Evolutionary conservation across 64 coral and sea anemone genomes (phyloP).

Genomic region (Pachyseris speciosa): DNA sequence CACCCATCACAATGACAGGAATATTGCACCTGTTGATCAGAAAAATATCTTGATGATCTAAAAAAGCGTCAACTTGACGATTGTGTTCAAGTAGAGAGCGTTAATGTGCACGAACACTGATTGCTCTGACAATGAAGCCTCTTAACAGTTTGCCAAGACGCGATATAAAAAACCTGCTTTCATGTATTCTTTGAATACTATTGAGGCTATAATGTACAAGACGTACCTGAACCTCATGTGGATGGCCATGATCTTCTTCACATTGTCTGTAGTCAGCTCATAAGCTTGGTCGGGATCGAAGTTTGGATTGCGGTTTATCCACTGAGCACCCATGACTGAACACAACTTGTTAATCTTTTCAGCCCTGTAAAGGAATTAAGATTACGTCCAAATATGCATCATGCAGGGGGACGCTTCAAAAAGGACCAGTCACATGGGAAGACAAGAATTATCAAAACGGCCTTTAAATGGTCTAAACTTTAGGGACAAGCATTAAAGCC

Average conservation of each 20-base stretch:
- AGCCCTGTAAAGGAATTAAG: background rate
- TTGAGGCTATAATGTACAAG: too few relatives aligned
- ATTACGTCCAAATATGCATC: background rate
- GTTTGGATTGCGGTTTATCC: background rate
- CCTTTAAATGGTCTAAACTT: too few relatives aligned
- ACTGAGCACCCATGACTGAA: slow-evolving; percentile 50
- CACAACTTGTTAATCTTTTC: slow-evolving; percentile 58
- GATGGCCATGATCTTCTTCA: slow-evolving; percentile 83
- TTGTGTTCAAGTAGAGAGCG: too few relatives aligned
- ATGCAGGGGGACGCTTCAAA: too few relatives aligned
- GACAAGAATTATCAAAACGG: too few relatives aligned
- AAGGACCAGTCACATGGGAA: too few relatives aligned
- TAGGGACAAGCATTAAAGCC: too few relatives aligned
- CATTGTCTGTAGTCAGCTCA: slow-evolving; percentile 78
- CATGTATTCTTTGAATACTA: too few relatives aligned
- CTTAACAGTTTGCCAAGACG: too few relatives aligned
- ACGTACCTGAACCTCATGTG: slow-evolving; percentile 75
- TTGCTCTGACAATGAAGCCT: too few relatives aligned
- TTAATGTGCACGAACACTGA: background rate
- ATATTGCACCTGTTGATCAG: slow-evolving; percentile 35
- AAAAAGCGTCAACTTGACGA: too few relatives aligned
- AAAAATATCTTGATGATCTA: background rate
- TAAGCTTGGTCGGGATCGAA: slow-evolving; percentile 60
- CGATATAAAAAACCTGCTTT: too few relatives aligned
- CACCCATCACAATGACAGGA: slow-evolving; percentile 71